Evolutionary conservation across 2,888 invertebrate species (phyloP).

Genomic region (Strigamia crassipes): DNA sequence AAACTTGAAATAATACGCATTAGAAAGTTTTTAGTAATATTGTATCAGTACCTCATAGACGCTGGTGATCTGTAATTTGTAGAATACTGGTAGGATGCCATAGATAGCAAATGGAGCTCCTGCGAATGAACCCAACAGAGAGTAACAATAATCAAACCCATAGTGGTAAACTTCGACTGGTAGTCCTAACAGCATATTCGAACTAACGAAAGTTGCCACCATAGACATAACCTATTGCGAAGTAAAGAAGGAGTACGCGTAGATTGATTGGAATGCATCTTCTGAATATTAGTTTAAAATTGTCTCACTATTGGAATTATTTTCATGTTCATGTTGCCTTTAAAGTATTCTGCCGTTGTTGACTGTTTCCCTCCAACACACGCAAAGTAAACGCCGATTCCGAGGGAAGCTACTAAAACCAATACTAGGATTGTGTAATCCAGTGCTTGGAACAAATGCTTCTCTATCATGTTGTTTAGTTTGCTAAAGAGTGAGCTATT

Average conservation of each 20-base stretch:
- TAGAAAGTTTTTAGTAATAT: too few relatives aligned
- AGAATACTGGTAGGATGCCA: slow-evolving; percentile 39
- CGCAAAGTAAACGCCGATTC: slow-evolving; percentile 33
- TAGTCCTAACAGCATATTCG: slow-evolving; percentile 36
- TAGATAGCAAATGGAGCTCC: slow-evolving; percentile 36
- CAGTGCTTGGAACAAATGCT: not conserved
- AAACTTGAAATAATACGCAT: too few relatives aligned
- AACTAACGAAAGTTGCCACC: slow-evolving; percentile 31
- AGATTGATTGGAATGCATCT: not conserved
- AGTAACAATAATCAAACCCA: slow-evolving; percentile 38
- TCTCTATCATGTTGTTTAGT: too few relatives aligned
- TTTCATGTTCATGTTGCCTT: slow-evolving; percentile 39
- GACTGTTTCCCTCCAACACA: slow-evolving; percentile 44
- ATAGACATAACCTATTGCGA: slow-evolving; percentile 19
- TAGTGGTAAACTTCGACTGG: slow-evolving; percentile 46
- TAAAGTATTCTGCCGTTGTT: slow-evolving; percentile 44
- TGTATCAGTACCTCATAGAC: slow-evolving; percentile 20
- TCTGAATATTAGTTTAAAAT: not conserved
- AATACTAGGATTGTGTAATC: slow-evolving; percentile 25
- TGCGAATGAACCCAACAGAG: not conserved
- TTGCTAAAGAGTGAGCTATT: too few relatives aligned
- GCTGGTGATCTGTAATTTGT: slow-evolving; percentile 37
- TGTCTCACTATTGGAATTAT: slow-evolving; percentile 19
- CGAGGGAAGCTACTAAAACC: not conserved
- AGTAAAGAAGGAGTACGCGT: too few relatives aligned